Conservation (phyloP, 2,113 vertebrate species). For the Platichthys flesus region DNA sequence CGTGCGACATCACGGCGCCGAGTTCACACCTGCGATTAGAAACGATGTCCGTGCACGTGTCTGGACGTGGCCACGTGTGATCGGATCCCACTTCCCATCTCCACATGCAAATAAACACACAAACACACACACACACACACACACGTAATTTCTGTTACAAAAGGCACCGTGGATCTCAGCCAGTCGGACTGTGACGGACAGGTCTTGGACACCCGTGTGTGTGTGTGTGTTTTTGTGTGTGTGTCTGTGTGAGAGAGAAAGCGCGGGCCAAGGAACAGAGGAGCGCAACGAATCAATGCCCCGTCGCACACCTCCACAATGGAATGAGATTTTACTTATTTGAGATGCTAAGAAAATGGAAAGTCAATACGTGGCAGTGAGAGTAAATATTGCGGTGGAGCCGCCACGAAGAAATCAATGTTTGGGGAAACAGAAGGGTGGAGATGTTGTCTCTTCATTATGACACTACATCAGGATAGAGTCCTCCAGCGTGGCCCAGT, state of each 20-base stretch:
- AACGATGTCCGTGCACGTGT: not conserved
- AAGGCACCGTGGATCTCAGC: not conserved
- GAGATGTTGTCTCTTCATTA: not conserved
- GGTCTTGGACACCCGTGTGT: not conserved
- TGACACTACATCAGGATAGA: not conserved
- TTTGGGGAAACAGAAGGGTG: not conserved
- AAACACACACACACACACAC: not conserved
- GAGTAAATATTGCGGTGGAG: not conserved
- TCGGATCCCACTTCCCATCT: not conserved
- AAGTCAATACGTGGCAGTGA: slow-evolving; percentile 1
- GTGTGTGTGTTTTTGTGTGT: not conserved
- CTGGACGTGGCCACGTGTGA: not conserved
- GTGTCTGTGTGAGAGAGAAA: not conserved
- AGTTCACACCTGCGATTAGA: not conserved
- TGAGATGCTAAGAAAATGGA: slow-evolving; percentile 4
- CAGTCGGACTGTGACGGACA: not conserved
- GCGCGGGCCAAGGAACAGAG: not conserved
- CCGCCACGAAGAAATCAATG: not conserved
- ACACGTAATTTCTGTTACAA: not conserved
- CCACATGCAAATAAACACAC: not conserved
- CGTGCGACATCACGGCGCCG: not conserved
- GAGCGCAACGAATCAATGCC: not conserved
- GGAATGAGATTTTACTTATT: slow-evolving; percentile 1
- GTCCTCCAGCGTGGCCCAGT: not conserved
- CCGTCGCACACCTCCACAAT: not conserved